phyloP scores from a whole-genome alignment of 92 coral and sea anemone genomes.

The Zoanthus sansibaricus region DNA sequence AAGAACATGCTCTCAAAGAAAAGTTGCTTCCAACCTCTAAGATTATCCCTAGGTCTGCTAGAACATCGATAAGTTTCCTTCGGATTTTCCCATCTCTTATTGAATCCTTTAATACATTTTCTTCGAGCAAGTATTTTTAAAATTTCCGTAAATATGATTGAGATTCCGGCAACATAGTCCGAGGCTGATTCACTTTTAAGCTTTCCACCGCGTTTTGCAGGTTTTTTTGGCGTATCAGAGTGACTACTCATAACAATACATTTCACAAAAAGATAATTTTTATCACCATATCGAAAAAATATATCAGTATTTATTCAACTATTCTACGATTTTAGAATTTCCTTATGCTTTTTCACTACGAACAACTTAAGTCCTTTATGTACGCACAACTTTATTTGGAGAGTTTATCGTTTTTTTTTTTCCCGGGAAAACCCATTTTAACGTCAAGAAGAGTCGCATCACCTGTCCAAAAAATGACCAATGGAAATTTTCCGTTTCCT shows the following conservation, averaged over 20 bases:
- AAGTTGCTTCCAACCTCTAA: conserved; percentile 7
- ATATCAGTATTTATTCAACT: neutral
- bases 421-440: neutral
- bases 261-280: neutral
- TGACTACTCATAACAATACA: neutral
- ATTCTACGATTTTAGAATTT: neutral
- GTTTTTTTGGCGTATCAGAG: conserved; percentile 1
- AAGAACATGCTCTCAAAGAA: conserved; percentile 12
- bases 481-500: neutral
- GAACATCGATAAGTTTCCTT: conserved; percentile 8
- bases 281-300: too few relatives aligned
- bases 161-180: conserved; percentile 21
- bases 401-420: neutral
- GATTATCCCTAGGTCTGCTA: neutral
- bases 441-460: too few relatives aligned
- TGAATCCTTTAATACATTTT: conserved; percentile 16
- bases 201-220: conserved; percentile 9
- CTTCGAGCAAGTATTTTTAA: neutral
- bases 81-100: conserved; percentile 3
- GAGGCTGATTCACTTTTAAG: neutral
- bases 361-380: neutral
- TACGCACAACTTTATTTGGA: neutral
- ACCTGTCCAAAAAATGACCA: neutral
- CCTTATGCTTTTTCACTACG: neutral
- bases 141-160: neutral